Conservation (phyloP, 2,797 vertebrate genomes). For the Acropternis orthonyx region DNA sequence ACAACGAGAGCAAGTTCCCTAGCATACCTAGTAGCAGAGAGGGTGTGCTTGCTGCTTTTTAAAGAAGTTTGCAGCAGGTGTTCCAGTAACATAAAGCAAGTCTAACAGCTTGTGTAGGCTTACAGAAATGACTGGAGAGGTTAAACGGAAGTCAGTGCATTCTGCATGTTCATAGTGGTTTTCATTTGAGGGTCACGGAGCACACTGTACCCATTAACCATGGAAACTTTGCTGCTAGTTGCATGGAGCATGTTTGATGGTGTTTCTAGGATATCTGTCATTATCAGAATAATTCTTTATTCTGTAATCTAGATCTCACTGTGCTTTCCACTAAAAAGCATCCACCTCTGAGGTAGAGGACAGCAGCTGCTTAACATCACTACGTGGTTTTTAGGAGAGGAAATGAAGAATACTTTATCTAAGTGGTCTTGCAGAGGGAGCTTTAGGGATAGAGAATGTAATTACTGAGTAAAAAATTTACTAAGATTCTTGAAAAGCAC, state of each 20-base stretch:
- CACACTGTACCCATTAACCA: background rate
- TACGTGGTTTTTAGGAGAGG: background rate
- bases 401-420: constrained; percentile 42
- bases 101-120: background rate
- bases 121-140: background rate
- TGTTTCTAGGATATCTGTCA: background rate
- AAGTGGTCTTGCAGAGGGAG: constrained; percentile 30
- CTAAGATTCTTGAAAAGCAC: constrained; percentile 60
- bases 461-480: constrained; percentile 48
- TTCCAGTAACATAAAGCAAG: background rate
- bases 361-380: background rate
- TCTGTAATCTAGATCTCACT: background rate
- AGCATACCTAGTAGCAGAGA: background rate
- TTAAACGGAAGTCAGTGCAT: background rate
- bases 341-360: background rate
- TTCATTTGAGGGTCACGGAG: background rate
- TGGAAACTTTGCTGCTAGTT: background rate
- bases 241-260: background rate
- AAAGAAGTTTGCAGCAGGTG: background rate
- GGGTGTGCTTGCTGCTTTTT: background rate
- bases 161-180: background rate
- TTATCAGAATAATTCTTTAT: background rate
- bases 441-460: constrained; percentile 37
- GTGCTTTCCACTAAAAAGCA: background rate
- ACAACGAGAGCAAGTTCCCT: background rate